Conservation (phyloP, 1,140 invertebrate genomes). For the Lordiphosa mommai region DNA sequence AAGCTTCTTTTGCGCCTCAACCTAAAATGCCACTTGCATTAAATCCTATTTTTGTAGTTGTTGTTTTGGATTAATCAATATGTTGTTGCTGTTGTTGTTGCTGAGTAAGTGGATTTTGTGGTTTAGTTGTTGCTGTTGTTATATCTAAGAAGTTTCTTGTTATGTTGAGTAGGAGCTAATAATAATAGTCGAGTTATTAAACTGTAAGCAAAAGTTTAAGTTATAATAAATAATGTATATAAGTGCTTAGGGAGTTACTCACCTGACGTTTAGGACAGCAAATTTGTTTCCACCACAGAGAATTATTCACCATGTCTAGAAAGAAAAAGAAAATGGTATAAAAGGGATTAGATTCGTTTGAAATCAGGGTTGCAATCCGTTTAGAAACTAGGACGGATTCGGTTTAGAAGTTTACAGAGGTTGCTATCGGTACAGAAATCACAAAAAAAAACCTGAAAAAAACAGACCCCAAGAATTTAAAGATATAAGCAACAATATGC, state of each 20-base stretch:
- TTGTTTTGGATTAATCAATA: constrained; percentile 24
- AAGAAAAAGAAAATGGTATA: constrained; percentile 3
- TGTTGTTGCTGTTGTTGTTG: constrained; percentile 34
- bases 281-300: constrained; percentile 68
- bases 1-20: no score
- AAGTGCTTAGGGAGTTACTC: background rate
- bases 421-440: no score
- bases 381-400: no score
- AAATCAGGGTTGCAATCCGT: no score
- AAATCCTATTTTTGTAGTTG: constrained; percentile 14
- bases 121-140: constrained; percentile 38
- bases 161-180: constrained; percentile 68
- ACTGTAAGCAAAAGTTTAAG: constrained; percentile 23
- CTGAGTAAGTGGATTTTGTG: constrained; percentile 50
- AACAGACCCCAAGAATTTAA: no score
- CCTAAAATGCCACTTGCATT: constrained; percentile 9
- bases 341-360: background rate
- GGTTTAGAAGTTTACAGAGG: no score
- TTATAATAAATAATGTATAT: background rate
- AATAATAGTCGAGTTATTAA: constrained; percentile 60
- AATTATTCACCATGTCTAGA: constrained; percentile 77
- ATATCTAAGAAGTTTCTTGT: constrained; percentile 65
- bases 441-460: no score
- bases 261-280: constrained; percentile 79
- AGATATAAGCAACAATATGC: no score